phyloP scores from a whole-genome alignment of 2,888 invertebrate species.

The Eupithecia vulgata region DNA sequence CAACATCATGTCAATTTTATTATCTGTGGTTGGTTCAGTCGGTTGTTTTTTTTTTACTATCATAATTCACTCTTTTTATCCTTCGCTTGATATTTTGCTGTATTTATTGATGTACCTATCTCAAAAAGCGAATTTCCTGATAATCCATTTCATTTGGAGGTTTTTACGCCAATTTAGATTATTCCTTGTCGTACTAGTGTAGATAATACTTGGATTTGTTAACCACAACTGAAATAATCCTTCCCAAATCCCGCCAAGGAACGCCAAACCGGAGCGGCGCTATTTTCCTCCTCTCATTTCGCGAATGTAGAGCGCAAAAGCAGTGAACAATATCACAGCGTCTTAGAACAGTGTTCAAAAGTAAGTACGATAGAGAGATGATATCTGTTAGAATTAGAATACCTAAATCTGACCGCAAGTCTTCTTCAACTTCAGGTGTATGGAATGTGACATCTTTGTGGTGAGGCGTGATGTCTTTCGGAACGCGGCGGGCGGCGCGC shows the following conservation, averaged over 20 bases:
- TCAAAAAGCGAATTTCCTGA: slow-evolving; percentile 15
- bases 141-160: slow-evolving; percentile 10
- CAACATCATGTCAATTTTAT: neutral
- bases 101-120: slow-evolving; percentile 20
- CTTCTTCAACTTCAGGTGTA: slow-evolving; percentile 62
- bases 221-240: slow-evolving; percentile 9
- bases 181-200: neutral
- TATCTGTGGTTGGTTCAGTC: neutral
- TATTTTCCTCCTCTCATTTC: slow-evolving; percentile 36
- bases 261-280: slow-evolving; percentile 40
- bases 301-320: slow-evolving; percentile 24
- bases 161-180: neutral
- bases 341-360: slow-evolving; percentile 21
- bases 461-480: slow-evolving; percentile 46
- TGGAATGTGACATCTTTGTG: slow-evolving; percentile 61
- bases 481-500: slow-evolving; percentile 32
- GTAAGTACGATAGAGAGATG: slow-evolving; percentile 27
- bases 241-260: slow-evolving; percentile 25
- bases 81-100: slow-evolving; percentile 32
- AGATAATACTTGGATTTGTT: neutral
- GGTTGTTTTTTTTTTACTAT: neutral
- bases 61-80: slow-evolving; percentile 22
- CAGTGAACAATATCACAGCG: slow-evolving; percentile 14
- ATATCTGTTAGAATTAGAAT: neutral
- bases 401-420: slow-evolving; percentile 21